Evolutionary conservation across 2,888 invertebrate genomes (phyloP).

Genomic region (Papilio elwesi): DNA sequence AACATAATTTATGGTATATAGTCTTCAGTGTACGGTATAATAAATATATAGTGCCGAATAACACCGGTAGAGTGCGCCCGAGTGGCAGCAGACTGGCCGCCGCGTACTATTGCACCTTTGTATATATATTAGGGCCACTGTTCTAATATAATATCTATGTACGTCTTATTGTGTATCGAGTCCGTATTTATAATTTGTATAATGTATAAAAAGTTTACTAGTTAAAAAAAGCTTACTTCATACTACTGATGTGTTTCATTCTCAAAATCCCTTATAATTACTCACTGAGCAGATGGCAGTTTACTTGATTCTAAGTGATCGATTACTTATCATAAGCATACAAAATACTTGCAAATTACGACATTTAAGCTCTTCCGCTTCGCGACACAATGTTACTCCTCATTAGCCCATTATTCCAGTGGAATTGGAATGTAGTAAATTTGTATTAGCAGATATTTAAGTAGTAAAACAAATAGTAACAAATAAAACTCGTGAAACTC

Average conservation of each 20-base stretch:
- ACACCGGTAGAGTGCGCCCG: background rate
- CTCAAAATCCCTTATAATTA: constrained; percentile 8
- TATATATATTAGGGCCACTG: constrained; percentile 65
- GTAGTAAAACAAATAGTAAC: too few species aligned
- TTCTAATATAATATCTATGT: constrained; percentile 48
- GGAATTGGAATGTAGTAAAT: too few species aligned
- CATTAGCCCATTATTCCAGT: too few species aligned
- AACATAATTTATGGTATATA: constrained; percentile 4
- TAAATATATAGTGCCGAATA: constrained; percentile 24
- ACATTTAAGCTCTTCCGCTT: too few species aligned
- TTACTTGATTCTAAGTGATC: too few species aligned
- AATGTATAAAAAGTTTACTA: constrained; percentile 75
- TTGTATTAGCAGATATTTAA: too few species aligned
- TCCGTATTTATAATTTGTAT: constrained; percentile 69
- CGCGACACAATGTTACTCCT: too few species aligned
- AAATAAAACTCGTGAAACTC: too few species aligned
- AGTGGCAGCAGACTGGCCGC: background rate
- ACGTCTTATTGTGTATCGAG: constrained; percentile 68
- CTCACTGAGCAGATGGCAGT: too few species aligned
- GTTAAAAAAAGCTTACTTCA: constrained; percentile 79
- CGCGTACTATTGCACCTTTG: constrained; percentile 46
- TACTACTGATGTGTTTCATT: constrained; percentile 67
- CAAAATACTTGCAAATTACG: too few species aligned
- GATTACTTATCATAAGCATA: too few species aligned
- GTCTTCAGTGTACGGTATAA: constrained; percentile 19